phyloP scores from a whole-genome alignment of 2,113 vertebrate genomes.

The Ascaphus truei region DNA sequence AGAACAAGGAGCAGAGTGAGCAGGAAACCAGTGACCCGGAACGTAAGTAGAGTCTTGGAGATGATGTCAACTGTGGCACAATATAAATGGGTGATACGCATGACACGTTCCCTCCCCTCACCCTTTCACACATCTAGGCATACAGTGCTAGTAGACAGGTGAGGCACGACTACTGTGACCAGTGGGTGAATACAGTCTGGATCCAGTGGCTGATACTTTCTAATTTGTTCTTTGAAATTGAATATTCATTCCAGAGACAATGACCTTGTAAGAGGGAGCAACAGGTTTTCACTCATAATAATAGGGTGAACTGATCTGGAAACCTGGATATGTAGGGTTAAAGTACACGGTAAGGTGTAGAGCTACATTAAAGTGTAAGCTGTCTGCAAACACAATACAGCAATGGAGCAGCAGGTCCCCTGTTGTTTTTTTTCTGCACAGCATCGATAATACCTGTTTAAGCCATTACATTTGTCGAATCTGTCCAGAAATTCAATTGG shows the following conservation, averaged over 20 bases:
- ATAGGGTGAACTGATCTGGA: not conserved
- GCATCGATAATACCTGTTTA: too few species aligned
- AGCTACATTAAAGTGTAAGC: too few species aligned
- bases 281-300: not conserved
- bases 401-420: too few species aligned
- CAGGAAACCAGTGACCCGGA: slow-evolving; percentile 94
- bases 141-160: slow-evolving; percentile 57
- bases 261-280: slow-evolving; percentile 31
- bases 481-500: too few species aligned
- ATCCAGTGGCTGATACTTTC: slow-evolving; percentile 51
- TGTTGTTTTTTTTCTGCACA: too few species aligned
- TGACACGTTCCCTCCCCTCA: slow-evolving; percentile 42
- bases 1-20: slow-evolving; percentile 97
- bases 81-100: slow-evolving; percentile 61
- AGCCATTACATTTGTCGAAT: too few species aligned
- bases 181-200: slow-evolving; percentile 69
- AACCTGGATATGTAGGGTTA: too few species aligned
- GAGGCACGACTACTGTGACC: slow-evolving; percentile 75
- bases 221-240: slow-evolving; percentile 15
- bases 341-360: too few species aligned
- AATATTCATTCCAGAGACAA: not conserved
- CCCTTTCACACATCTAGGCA: slow-evolving; percentile 56
- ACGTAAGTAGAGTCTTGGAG: slow-evolving; percentile 87
- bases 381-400: too few species aligned
- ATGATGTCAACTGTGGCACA: slow-evolving; percentile 64